These are phyloP conservation scores for Sander vitreus DNA, from an alignment of 2,113 vertebrate genomes.

Conservation along the genomic window DNA sequence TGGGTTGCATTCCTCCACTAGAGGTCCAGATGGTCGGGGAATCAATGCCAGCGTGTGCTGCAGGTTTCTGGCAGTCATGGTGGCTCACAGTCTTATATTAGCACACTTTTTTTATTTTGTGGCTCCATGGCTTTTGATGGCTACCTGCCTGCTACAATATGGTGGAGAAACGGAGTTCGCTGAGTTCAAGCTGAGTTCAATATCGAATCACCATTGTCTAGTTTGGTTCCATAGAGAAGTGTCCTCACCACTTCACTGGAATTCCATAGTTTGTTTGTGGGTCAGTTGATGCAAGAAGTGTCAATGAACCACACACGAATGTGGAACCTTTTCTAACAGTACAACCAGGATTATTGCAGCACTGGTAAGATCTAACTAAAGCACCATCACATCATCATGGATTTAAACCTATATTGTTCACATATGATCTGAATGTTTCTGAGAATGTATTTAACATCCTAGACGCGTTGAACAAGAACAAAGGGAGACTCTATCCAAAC, in stretches of 20 bases:
- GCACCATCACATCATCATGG: neutral
- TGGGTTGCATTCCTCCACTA: constrained; percentile 49
- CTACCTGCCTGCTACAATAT: constrained; percentile 25
- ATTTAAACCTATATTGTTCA: neutral
- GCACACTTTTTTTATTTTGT: constrained; percentile 36
- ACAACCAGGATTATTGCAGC: neutral
- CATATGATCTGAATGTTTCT: neutral
- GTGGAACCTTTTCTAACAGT: neutral
- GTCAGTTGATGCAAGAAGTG: neutral
- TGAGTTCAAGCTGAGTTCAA: constrained; percentile 28
- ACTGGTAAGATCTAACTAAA: neutral
- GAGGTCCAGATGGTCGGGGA: constrained; percentile 37
- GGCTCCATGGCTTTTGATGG: constrained; percentile 26
- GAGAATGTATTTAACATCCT: neutral
- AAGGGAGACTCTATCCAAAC: neutral
- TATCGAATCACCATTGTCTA: neutral
- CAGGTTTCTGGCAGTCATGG: constrained; percentile 47
- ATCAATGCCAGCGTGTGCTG: constrained; percentile 43
- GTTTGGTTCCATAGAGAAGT: neutral
- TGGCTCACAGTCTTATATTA: constrained; percentile 13
- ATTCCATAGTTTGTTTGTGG: constrained; percentile 8
- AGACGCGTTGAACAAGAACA: neutral
- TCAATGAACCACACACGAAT: neutral
- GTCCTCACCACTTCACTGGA: neutral
- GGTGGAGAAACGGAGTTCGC: neutral